Evolutionary conservation across 37 sponge, comb jelly and placozoan species (phyloP).

Genomic region (Hormiphora californensis): DNA sequence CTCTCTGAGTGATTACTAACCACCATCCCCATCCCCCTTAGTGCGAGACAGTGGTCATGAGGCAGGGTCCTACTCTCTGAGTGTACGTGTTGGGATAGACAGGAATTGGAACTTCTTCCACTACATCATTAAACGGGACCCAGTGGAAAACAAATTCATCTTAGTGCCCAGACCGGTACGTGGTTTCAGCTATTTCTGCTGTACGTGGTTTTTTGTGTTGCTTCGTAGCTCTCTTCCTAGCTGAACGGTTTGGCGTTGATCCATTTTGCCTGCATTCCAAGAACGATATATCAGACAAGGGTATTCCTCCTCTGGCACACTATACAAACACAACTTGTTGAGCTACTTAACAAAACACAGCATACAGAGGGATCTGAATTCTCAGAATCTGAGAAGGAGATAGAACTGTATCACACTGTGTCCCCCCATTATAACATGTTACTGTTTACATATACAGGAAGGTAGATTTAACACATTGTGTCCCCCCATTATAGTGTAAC

Average conservation of each 20-base stretch:
- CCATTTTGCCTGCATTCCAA: not conserved
- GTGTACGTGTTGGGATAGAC: not conserved
- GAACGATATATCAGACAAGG: too few species aligned
- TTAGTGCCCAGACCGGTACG: not conserved
- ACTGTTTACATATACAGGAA: too few species aligned
- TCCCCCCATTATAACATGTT: too few species aligned
- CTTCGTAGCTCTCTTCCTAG: not conserved
- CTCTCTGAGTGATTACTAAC: conserved; percentile 5
- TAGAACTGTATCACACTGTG: too few species aligned
- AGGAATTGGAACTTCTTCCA: not conserved
- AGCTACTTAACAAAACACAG: too few species aligned
- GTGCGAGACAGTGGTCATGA: conserved; percentile 28
- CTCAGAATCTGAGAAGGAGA: too few species aligned
- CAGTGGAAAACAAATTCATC: conserved; percentile 14
- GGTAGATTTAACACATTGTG: too few species aligned
- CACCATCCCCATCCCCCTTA: not conserved
- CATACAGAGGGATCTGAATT: too few species aligned
- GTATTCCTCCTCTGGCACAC: too few species aligned
- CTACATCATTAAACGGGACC: conserved; percentile 40
- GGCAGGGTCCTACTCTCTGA: conserved; percentile 35
- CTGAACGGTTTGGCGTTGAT: not conserved
- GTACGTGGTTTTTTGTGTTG: not conserved
- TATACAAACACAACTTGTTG: too few species aligned
- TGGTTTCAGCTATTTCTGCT: not conserved
- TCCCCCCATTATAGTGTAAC: too few species aligned